Percentiles rank a stretch among this genome's conserved stretches.
phyloP scores from a whole-genome alignment of 2,797 vertebrate species.

The Hypotaenidia philippensis region DNA sequence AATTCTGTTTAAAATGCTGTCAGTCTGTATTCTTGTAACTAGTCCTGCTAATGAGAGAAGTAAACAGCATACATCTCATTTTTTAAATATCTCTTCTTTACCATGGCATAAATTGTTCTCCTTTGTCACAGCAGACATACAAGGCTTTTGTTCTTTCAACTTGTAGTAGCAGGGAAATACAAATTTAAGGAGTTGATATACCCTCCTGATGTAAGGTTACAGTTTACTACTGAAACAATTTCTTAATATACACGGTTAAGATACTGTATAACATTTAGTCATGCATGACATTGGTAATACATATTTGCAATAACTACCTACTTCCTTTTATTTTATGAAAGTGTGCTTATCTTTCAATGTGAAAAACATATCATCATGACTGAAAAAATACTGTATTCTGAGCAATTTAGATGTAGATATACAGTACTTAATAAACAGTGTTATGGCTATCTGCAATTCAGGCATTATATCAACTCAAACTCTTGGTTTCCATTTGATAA shows the following conservation, averaged over 20 bases:
- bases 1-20: background rate
- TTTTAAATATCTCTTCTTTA: background rate
- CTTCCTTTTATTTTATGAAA: background rate
- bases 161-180: background rate
- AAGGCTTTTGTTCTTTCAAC: background rate
- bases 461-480: background rate
- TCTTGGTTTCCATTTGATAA: background rate
- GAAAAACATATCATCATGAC: background rate
- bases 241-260: background rate
- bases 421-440: background rate
- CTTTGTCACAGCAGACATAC: background rate
- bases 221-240: background rate
- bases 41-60: background rate
- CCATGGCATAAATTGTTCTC: background rate
- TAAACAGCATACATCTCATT: background rate
- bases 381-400: background rate
- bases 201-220: background rate
- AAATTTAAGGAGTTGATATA: background rate
- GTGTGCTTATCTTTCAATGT: background rate
- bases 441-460: background rate
- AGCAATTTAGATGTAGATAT: background rate
- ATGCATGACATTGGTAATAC: background rate
- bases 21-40: background rate
- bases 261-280: background rate
- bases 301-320: background rate